phyloP scores from a whole-genome alignment of 2,113 vertebrate genomes.

The Engystomops pustulosus region DNA sequence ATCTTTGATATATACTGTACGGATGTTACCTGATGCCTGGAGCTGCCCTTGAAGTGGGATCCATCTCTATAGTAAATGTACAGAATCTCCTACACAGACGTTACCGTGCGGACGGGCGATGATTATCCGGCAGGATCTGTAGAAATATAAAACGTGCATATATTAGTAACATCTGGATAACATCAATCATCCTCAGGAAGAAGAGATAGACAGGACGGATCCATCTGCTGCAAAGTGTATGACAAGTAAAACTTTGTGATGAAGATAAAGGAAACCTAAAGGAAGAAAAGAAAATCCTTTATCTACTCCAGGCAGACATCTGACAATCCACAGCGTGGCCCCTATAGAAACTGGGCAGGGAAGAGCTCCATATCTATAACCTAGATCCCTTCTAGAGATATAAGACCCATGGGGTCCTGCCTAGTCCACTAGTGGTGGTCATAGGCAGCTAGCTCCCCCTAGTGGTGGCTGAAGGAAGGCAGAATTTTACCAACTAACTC shows the following conservation, averaged over 20 bases:
- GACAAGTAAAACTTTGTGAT: slow-evolving; percentile 3
- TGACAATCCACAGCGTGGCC: too few species aligned
- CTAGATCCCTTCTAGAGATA: too few species aligned
- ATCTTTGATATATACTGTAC: too few species aligned
- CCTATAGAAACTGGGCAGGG: too few species aligned
- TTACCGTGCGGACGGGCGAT: neutral
- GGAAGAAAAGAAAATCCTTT: too few species aligned
- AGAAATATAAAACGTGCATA: slow-evolving; percentile 18
- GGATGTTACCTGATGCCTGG: too few species aligned
- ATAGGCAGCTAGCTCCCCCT: too few species aligned
- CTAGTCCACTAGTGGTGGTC: too few species aligned
- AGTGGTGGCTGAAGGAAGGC: too few species aligned
- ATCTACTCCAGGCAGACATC: neutral
- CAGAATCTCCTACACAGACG: neutral
- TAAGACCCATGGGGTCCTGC: too few species aligned
- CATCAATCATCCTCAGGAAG: slow-evolving; percentile 10
- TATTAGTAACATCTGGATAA: slow-evolving; percentile 40
- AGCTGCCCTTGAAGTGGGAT: neutral
- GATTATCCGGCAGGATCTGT: neutral
- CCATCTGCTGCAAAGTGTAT: slow-evolving; percentile 12
- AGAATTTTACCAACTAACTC: too few species aligned
- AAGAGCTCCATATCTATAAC: too few species aligned
- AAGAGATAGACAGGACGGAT: neutral
- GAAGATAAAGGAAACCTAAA: neutral
- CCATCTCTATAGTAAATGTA: neutral